Percentiles rank a stretch among this genome's conserved stretches.
Evolutionary conservation across 2,113 vertebrate species (phyloP).

Genomic region (Anoura caudifer): DNA sequence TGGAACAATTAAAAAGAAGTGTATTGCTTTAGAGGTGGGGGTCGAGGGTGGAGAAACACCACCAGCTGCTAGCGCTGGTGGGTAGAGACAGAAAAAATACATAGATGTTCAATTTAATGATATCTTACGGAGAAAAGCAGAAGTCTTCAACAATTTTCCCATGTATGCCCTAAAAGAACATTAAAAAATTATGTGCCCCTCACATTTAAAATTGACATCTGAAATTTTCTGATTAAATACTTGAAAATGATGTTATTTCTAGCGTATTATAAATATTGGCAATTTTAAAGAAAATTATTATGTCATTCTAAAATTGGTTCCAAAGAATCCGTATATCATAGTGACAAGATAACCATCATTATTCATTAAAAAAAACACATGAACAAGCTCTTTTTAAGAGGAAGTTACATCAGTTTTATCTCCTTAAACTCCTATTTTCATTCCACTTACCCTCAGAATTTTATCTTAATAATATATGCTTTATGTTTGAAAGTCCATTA

Average conservation of each 20-base stretch:
- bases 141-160: neutral
- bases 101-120: neutral
- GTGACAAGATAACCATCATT: neutral
- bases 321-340: neutral
- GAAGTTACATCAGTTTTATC: neutral
- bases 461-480: neutral
- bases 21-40: neutral
- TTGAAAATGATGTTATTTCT: constrained; percentile 37
- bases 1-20: neutral
- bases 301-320: neutral
- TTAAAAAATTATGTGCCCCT: neutral
- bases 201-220: neutral
- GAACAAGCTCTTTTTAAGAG: constrained; percentile 29
- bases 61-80: neutral
- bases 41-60: neutral
- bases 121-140: neutral
- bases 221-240: constrained; percentile 25
- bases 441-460: neutral
- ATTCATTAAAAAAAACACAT: constrained; percentile 7
- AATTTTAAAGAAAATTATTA: constrained; percentile 38
- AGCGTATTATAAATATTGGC: neutral
- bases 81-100: neutral
- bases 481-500: constrained; percentile 1
- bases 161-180: neutral
- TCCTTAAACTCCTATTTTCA: neutral